Percentiles rank a stretch among this genome's conserved stretches.
These are phyloP conservation scores for Tamandua tetradactyla DNA, from an alignment of 2,797 vertebrate species.

Conservation along the genomic window DNA sequence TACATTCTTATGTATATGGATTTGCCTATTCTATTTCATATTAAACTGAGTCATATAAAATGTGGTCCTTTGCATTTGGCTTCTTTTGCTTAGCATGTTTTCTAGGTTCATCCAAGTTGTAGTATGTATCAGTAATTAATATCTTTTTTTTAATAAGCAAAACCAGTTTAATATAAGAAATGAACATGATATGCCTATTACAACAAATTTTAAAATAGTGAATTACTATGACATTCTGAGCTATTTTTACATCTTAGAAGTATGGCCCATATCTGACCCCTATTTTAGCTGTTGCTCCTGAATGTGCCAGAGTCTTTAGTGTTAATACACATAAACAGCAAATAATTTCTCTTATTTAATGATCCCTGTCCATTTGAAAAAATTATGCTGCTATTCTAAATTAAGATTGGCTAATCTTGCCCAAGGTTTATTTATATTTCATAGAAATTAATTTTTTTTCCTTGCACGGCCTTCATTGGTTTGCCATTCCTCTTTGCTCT, in stretches of 20 bases:
- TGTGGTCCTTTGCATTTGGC: neutral
- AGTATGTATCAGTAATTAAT: too few relatives aligned
- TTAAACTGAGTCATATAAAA: neutral
- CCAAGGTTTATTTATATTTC: neutral
- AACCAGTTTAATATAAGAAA: neutral
- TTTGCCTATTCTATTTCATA: too few relatives aligned
- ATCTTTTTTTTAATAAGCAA: neutral
- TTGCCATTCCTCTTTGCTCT: neutral
- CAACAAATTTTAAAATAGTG: neutral
- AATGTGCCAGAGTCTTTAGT: neutral
- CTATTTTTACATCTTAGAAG: neutral
- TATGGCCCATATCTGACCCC: neutral
- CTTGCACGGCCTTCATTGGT: neutral
- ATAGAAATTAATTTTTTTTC: neutral
- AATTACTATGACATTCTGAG: neutral
- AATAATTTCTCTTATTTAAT: slow-evolving; percentile 24
- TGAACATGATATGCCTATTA: neutral
- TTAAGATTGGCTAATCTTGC: slow-evolving; percentile 10
- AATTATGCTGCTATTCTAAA: neutral
- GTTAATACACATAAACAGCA: neutral
- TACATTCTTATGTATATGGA: too few relatives aligned
- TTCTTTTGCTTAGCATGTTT: too few relatives aligned
- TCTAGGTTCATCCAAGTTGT: too few relatives aligned
- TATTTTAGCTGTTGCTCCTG: neutral
- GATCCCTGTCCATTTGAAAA: neutral